Conservation (phyloP, 2,888 invertebrate species). For the Stramonita haemastoma region DNA sequence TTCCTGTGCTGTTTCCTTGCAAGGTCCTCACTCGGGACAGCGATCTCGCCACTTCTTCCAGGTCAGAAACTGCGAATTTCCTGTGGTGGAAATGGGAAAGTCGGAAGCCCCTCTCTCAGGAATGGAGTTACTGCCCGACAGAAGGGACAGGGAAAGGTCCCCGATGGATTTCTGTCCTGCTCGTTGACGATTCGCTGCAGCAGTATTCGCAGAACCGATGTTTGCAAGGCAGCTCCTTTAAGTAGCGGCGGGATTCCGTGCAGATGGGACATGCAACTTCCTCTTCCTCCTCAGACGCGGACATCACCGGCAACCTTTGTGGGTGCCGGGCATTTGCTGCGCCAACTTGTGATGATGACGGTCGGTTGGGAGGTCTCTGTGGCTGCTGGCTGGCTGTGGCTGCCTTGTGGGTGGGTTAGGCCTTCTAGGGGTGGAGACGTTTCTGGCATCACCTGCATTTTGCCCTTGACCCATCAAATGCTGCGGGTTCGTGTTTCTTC, state of each 20-base stretch:
- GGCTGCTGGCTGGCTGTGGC: background rate
- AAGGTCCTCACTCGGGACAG: background rate
- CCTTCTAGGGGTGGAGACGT: background rate
- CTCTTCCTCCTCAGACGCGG: background rate
- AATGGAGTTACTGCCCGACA: slow-evolving; percentile 11
- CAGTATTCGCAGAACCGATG: slow-evolving; percentile 36
- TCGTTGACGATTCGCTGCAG: slow-evolving; percentile 30
- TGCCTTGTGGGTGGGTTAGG: background rate
- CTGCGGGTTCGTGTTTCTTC: too few relatives aligned
- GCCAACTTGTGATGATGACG: background rate
- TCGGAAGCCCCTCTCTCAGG: slow-evolving; percentile 33
- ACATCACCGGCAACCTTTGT: background rate
- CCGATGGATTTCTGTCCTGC: background rate
- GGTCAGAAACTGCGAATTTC: background rate
- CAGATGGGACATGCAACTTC: slow-evolving; percentile 1
- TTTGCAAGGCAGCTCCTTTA: slow-evolving; percentile 24
- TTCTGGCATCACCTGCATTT: background rate
- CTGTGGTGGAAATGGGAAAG: background rate
- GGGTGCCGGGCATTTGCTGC: background rate
- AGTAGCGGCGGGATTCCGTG: slow-evolving; percentile 29
- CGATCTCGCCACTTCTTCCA: background rate
- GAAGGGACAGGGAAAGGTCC: slow-evolving; percentile 26
- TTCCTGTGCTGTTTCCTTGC: too few relatives aligned
- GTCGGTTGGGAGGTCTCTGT: background rate
- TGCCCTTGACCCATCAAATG: background rate